phyloP scores from a whole-genome alignment of 2,888 invertebrate genomes.

The Lasioglossum figueresi region DNA sequence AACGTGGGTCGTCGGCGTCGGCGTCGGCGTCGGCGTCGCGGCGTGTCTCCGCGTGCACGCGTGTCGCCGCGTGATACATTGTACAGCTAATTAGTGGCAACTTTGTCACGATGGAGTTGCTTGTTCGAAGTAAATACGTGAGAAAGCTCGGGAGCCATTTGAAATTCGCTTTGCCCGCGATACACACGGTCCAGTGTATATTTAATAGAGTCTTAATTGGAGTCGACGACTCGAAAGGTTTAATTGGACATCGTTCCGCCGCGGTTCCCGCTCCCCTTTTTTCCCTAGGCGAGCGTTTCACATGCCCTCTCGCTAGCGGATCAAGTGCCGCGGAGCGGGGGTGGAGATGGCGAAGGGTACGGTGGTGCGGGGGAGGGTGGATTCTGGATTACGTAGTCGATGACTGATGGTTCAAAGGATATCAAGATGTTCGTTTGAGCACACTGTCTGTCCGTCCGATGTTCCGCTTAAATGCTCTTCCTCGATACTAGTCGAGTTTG shows the following conservation, averaged over 20 bases:
- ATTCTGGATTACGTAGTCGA: conserved; percentile 59
- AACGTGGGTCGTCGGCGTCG: conserved; percentile 9
- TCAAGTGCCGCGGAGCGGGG: conserved; percentile 19
- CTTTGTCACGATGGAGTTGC: conserved; percentile 69
- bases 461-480: conserved; percentile 49
- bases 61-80: conserved; percentile 54
- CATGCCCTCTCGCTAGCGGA: conserved; percentile 23
- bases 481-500: conserved; percentile 37
- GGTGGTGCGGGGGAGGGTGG: background rate
- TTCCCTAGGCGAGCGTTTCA: conserved; percentile 20
- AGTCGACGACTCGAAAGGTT: conserved; percentile 71
- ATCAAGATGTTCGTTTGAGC: conserved; percentile 63
- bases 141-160: conserved; percentile 64
- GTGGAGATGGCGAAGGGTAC: background rate
- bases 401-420: conserved; percentile 61
- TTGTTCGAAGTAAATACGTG: conserved; percentile 71
- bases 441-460: conserved; percentile 33
- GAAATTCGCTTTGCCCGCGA: conserved; percentile 71
- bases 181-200: conserved; percentile 68
- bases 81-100: conserved; percentile 70
- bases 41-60: conserved; percentile 36
- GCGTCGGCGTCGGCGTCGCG: no score
- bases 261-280: conserved; percentile 49
- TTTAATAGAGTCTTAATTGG: conserved; percentile 75
- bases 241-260: conserved; percentile 71